Evolutionary conservation across 2,888 invertebrate species (phyloP).

Genomic region (Eupithecia pulchellata): DNA sequence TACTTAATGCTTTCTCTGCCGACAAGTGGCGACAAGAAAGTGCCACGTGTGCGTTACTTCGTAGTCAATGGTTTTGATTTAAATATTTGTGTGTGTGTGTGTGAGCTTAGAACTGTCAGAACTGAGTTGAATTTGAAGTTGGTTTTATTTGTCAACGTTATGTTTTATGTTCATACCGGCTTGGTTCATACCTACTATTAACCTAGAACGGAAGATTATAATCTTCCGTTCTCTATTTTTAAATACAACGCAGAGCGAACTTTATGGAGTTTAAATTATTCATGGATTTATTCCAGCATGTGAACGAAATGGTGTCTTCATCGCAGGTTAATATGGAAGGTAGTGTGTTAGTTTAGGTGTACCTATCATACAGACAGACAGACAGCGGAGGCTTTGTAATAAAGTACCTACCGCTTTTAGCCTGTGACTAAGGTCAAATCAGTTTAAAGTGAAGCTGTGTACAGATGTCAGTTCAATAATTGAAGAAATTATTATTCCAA

Average conservation of each 20-base stretch:
- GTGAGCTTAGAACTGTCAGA: too few relatives aligned
- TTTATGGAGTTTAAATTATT: conserved; percentile 43
- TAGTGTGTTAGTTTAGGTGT: too few relatives aligned
- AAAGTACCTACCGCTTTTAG: too few relatives aligned
- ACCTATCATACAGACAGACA: neutral
- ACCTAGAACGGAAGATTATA: too few relatives aligned
- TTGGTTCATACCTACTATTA: conserved; percentile 19
- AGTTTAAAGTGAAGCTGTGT: neutral
- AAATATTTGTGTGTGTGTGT: too few relatives aligned
- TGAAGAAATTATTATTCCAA: neutral
- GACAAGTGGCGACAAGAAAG: too few relatives aligned
- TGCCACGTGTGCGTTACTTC: too few relatives aligned
- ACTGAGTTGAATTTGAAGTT: too few relatives aligned
- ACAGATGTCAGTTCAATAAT: neutral
- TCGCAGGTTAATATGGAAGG: conserved; percentile 11
- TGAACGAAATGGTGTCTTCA: conserved; percentile 11
- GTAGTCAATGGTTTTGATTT: too few relatives aligned
- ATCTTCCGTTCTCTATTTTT: conserved; percentile 18
- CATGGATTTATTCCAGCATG: conserved; percentile 34
- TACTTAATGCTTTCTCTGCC: too few relatives aligned
- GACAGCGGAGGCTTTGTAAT: neutral
- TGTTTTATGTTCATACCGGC: neutral
- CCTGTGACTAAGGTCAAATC: too few relatives aligned
- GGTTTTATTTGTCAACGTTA: too few relatives aligned
- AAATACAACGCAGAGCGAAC: conserved; percentile 27